These are phyloP conservation scores for Drosophila sp. DNA, from an alignment of 1,140 invertebrate genomes.

Conservation along the genomic window DNA sequence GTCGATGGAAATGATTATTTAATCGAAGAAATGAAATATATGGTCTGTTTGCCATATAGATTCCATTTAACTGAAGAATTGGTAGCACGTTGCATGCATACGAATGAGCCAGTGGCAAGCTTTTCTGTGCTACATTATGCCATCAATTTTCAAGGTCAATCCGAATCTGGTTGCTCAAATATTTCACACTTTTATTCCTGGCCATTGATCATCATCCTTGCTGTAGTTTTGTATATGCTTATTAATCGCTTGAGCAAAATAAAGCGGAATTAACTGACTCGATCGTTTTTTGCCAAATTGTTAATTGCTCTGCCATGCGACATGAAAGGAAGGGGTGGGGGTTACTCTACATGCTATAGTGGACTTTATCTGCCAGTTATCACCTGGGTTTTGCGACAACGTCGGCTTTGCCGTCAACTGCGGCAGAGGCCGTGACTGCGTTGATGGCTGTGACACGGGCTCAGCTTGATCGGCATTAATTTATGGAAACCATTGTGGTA, in stretches of 20 bases:
- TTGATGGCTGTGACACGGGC: not conserved
- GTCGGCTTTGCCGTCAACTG: not conserved
- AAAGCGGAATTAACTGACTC: not conserved
- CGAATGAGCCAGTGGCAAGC: not conserved
- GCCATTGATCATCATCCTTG: not conserved
- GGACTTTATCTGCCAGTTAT: conserved; percentile 8
- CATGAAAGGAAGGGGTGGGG: not conserved
- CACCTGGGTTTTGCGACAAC: not conserved
- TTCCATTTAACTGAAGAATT: conserved; percentile 25
- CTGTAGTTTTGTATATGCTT: not conserved
- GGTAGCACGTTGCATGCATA: not conserved
- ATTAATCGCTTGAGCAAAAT: not conserved
- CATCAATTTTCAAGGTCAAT: too few species aligned
- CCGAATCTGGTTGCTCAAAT: too few species aligned
- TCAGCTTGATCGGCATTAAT: not conserved
- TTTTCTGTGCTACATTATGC: not conserved
- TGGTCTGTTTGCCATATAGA: conserved; percentile 5
- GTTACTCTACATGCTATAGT: not conserved
- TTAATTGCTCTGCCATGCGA: conserved; percentile 3
- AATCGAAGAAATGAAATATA: not conserved
- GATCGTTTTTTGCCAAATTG: not conserved
- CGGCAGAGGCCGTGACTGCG: not conserved
- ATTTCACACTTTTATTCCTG: not conserved
- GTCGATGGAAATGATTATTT: too few species aligned
- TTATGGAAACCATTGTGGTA: not conserved